A percentile compares a stretch with the other conserved stretches of the same genome.
These are phyloP conservation scores for Apis dorsata DNA, from an alignment of 1,140 invertebrate species.

Conservation along the genomic window DNA sequence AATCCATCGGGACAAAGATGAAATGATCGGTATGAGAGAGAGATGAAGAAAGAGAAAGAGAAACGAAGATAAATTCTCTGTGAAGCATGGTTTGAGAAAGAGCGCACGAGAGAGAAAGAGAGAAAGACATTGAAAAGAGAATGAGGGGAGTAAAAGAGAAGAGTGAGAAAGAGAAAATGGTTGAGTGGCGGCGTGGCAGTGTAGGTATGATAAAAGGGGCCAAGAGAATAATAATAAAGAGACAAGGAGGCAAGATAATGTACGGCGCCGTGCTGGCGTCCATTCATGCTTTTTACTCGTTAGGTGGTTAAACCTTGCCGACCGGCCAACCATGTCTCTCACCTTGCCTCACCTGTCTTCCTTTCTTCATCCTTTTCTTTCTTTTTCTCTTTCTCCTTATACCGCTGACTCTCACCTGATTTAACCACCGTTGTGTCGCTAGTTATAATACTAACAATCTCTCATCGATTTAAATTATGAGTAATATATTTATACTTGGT, in stretches of 20 bases:
- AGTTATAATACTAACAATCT: background rate
- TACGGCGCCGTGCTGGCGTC: slow-evolving; percentile 68
- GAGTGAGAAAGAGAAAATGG: slow-evolving; percentile 40
- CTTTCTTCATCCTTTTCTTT: slow-evolving; percentile 23
- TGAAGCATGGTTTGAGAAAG: background rate
- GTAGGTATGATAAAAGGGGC: slow-evolving; percentile 46
- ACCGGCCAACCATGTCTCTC: slow-evolving; percentile 41
- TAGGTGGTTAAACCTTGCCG: slow-evolving; percentile 58
- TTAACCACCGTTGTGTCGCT: background rate
- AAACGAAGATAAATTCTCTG: background rate
- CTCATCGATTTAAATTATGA: background rate
- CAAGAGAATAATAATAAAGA: slow-evolving; percentile 67
- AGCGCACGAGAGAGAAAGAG: background rate
- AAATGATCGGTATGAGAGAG: background rate
- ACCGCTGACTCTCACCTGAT: slow-evolving; percentile 1
- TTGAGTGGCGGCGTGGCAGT: slow-evolving; percentile 46
- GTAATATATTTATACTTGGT: background rate
- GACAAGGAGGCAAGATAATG: slow-evolving; percentile 67
- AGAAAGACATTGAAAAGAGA: background rate
- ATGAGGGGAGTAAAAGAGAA: slow-evolving; percentile 12
- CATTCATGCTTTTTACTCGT: slow-evolving; percentile 73
- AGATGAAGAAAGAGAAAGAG: background rate
- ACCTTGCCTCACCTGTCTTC: slow-evolving; percentile 33
- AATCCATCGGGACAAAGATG: background rate
- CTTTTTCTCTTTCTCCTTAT: slow-evolving; percentile 12